Percentiles rank a stretch among this genome's conserved stretches.
phyloP scores from a whole-genome alignment of 2,113 vertebrate species.

The Oreocharis arfaki region DNA sequence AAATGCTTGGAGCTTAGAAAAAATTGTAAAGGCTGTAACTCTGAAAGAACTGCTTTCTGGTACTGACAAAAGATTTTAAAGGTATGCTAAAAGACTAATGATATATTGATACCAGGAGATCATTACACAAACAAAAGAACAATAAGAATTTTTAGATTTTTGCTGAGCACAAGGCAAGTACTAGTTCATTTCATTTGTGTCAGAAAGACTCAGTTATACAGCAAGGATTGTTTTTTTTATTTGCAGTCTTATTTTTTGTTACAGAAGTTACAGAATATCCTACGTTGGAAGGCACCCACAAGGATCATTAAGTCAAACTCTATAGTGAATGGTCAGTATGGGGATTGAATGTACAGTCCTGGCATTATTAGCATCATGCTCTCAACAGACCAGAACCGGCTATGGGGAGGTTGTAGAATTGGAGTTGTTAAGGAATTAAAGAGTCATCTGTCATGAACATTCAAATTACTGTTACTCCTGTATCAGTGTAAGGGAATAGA shows the following conservation, averaged over 20 bases:
- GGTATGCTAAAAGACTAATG: neutral
- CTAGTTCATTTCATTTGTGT: neutral
- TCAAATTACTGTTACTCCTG: neutral
- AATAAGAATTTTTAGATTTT: neutral
- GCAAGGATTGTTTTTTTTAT: neutral
- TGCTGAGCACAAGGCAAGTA: neutral
- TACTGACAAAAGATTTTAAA: neutral
- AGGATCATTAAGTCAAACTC: neutral
- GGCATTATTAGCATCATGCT: neutral
- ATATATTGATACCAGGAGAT: neutral
- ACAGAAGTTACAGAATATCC: neutral
- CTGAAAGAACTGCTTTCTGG: neutral
- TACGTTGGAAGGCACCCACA: neutral
- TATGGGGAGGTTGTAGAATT: neutral
- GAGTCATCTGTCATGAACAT: neutral
- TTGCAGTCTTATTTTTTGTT: neutral
- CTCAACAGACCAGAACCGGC: neutral
- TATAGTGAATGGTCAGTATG: neutral
- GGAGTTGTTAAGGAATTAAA: neutral
- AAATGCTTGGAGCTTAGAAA: neutral
- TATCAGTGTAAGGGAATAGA: neutral
- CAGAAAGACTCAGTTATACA: neutral
- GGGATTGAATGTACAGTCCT: neutral
- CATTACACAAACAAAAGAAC: neutral
- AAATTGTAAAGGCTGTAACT: neutral